phyloP scores from a whole-genome alignment of 2,888 invertebrate species.

The Hypomecis atomaria region DNA sequence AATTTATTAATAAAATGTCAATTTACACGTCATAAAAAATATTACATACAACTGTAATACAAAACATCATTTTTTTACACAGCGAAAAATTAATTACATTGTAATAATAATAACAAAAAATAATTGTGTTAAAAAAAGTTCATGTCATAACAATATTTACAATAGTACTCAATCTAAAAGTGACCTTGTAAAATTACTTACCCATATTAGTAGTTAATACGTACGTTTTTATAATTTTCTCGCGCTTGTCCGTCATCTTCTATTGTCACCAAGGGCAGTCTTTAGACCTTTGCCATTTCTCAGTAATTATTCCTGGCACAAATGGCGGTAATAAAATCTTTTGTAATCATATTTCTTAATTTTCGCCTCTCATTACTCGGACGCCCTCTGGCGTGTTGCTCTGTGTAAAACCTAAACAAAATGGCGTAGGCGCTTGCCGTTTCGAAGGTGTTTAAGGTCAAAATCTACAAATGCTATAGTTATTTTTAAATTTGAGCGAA shows the following conservation, averaged over 20 bases:
- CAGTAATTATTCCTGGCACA: slow-evolving; percentile 71
- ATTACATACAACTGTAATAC: too few relatives aligned
- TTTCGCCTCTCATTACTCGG: slow-evolving; percentile 60
- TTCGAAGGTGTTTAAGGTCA: slow-evolving; percentile 21
- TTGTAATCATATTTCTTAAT: slow-evolving; percentile 67
- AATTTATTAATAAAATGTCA: too few relatives aligned
- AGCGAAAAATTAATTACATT: too few relatives aligned
- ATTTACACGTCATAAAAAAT: too few relatives aligned
- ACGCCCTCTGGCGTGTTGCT: slow-evolving; percentile 51
- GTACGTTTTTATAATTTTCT: slow-evolving; percentile 2
- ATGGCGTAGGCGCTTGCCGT: slow-evolving; percentile 34
- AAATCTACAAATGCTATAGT: background rate
- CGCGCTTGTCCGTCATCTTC: slow-evolving; percentile 1
- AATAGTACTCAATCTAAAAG: too few relatives aligned
- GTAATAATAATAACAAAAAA: too few relatives aligned
- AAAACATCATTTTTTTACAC: too few relatives aligned
- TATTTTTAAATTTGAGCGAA: too few relatives aligned
- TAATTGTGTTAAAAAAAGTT: too few relatives aligned
- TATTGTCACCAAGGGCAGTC: slow-evolving; percentile 22
- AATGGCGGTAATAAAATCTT: slow-evolving; percentile 76
- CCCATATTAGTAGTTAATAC: too few relatives aligned
- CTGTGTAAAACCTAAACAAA: slow-evolving; percentile 61
- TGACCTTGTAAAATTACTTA: too few relatives aligned
- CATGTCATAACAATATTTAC: too few relatives aligned
- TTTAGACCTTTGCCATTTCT: slow-evolving; percentile 56